Percentiles rank a stretch among this genome's conserved stretches.
Evolutionary conservation across 2,113 vertebrate species (phyloP).

Genomic region (Uria aalge): DNA sequence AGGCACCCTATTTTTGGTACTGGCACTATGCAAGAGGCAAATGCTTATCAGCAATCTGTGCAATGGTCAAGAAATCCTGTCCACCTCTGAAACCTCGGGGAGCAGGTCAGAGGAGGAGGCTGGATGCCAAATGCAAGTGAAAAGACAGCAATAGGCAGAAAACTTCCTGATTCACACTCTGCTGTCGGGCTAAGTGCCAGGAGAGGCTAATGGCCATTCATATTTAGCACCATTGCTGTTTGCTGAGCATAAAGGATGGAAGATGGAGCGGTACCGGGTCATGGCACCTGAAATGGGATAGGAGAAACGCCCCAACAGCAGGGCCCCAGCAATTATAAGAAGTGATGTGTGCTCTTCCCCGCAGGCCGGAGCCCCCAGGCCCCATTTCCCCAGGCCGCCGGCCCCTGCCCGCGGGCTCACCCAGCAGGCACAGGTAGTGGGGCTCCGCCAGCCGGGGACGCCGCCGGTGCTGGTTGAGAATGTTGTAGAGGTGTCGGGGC

Average conservation of each 20-base stretch:
- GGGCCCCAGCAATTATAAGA: accelerated
- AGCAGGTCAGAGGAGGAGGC: not conserved
- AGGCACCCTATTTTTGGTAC: not conserved
- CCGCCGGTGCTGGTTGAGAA: conserved; percentile 77
- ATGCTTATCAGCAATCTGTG: not conserved
- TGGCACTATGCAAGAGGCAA: not conserved
- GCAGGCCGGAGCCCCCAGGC: accelerated
- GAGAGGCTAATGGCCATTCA: not conserved
- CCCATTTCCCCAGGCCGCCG: accelerated
- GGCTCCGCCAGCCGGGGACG: conserved; percentile 76
- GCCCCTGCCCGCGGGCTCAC: conserved; percentile 63
- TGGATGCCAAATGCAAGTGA: not conserved
- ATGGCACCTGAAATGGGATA: not conserved
- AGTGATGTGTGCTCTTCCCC: accelerated
- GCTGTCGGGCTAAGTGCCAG: not conserved
- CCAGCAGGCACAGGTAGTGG: conserved; percentile 83
- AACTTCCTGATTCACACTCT: not conserved
- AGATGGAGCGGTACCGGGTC: not conserved
- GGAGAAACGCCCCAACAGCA: not conserved
- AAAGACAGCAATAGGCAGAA: not conserved
- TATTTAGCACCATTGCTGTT: not conserved
- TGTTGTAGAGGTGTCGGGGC: conserved; percentile 82
- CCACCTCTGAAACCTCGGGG: not conserved
- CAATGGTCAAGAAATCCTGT: not conserved
- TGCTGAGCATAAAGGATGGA: not conserved